Evolutionary conservation across 2,888 invertebrate genomes (phyloP).

Genomic region (Miltochrista miniata): DNA sequence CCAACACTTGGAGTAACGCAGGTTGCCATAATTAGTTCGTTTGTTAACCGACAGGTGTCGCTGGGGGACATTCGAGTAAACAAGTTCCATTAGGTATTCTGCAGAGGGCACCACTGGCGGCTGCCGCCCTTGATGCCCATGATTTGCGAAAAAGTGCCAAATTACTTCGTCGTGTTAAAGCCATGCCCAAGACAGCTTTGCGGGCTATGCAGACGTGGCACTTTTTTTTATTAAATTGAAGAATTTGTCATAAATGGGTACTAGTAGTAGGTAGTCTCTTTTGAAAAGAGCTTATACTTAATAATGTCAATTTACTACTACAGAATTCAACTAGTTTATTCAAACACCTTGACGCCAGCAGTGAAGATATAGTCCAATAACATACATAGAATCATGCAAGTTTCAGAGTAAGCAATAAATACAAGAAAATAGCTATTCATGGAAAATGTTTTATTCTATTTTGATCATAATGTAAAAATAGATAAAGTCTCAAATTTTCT

Average conservation of each 20-base stretch:
- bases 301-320: no score
- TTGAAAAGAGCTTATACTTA: no score
- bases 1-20: slow-evolving; percentile 27
- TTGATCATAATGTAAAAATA: no score
- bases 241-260: background rate
- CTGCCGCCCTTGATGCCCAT: slow-evolving; percentile 28
- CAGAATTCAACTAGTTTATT: no score
- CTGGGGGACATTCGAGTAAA: slow-evolving; percentile 29
- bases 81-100: slow-evolving; percentile 38
- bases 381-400: no score
- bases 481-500: no score
- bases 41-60: slow-evolving; percentile 41
- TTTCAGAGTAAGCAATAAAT: no score
- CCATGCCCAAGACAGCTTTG: slow-evolving; percentile 27
- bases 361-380: no score
- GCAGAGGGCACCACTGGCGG: slow-evolving; percentile 28
- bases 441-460: no score
- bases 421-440: no score
- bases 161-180: slow-evolving; percentile 40
- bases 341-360: no score
- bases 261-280: no score
- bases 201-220: slow-evolving; percentile 3
- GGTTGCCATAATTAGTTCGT: slow-evolving; percentile 39
- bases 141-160: slow-evolving; percentile 42
- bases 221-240: background rate